Percentiles rank a stretch among this genome's conserved stretches.
phyloP scores from a whole-genome alignment of 2,888 invertebrate species.

The Aleiodes testaceus region DNA sequence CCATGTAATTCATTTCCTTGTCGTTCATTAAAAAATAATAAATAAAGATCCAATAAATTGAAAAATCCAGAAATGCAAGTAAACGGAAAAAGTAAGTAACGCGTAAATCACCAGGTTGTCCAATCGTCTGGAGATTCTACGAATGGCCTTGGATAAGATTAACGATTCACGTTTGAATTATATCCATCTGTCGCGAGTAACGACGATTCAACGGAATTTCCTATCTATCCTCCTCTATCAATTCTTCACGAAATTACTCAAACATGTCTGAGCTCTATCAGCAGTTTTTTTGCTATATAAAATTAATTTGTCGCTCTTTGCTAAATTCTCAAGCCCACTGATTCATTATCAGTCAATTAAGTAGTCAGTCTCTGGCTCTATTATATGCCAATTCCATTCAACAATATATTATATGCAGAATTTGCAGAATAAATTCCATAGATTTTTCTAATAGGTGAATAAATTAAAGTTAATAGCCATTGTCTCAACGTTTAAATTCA shows the following conservation, averaged over 20 bases:
- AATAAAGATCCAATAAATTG: background rate
- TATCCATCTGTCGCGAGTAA: slow-evolving; percentile 1
- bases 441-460: slow-evolving; percentile 5
- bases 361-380: background rate
- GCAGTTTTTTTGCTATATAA: background rate
- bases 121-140: slow-evolving; percentile 24
- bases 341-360: background rate
- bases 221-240: background rate
- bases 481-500: slow-evolving; percentile 1
- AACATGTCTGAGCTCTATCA: slow-evolving; percentile 7
- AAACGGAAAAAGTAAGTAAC: slow-evolving; percentile 31
- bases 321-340: background rate
- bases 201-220: slow-evolving; percentile 7
- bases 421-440: background rate
- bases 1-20: background rate
- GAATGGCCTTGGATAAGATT: slow-evolving; percentile 28
- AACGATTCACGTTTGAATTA: slow-evolving; percentile 18
- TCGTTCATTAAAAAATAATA: background rate
- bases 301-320: background rate
- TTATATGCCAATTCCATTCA: background rate
- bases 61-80: background rate
- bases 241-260: background rate
- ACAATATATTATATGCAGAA: background rate
- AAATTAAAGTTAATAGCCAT: slow-evolving; percentile 1
- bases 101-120: slow-evolving; percentile 36